Evolutionary conservation across 1,140 invertebrate species (phyloP), one percentile per base, ranked within the genome.

Genomic region (Homalodisca vitripennis): DNA sequence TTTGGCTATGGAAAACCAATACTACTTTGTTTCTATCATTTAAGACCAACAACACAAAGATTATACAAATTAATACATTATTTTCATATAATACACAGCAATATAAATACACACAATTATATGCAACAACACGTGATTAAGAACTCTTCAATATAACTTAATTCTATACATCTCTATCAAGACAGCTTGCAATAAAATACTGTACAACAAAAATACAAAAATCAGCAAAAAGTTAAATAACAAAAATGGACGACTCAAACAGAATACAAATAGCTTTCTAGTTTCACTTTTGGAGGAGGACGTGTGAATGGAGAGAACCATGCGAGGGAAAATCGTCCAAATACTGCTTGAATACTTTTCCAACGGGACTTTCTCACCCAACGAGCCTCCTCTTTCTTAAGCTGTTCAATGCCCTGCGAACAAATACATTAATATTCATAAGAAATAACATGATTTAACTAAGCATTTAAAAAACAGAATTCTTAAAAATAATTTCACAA

Each of bases 261-360:
- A 51, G 69, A 71, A 30, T 92, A 92, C 70, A 92, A 83, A 79
- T 90, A 90, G 75, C 84, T 84, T 77, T 91, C 89, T 67, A 88
- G 81, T 79, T 91, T 92, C 12, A 84, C 86, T 77, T 90, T 91
- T 26, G 86, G 84, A 47, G 90, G 87, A 1, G 93, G 92, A 71
- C 88, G 86, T 17, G 92, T 92, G 79, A 98, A 98, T 0, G 96
- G 96, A 10, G 94, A 98, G 76, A 98, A 94, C 95, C 95, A 98
- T 6, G 89, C 87, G 48, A 97, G 79, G 0, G 92, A 95, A 80
- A 98, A 98, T 57, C 93, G 84, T 31, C 96, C 96, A 81, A 98
- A 98, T 0, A 98, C 95, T 2, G 92, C 89, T 77, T 97, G 93
- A 71, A 98, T 90, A 74, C 92, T 97, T 83, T 95, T 93, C 91